A percentile compares a stretch with the other conserved stretches of the same genome.
These are phyloP conservation scores for Drosophila miranda DNA, from an alignment of 1,140 invertebrate species.

Conservation along the genomic window DNA sequence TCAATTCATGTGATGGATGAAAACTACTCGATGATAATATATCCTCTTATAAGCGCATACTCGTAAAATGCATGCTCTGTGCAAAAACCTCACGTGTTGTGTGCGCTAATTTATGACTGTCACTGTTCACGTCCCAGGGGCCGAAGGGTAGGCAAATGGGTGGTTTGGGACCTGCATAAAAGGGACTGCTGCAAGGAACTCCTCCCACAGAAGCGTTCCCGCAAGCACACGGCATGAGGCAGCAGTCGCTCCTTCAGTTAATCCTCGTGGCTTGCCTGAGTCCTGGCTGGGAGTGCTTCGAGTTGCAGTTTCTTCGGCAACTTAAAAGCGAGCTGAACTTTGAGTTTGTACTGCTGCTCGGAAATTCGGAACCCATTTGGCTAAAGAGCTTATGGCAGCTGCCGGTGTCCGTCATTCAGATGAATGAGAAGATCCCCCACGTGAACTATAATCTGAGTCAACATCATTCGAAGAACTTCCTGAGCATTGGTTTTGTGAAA, in stretches of 20 bases:
- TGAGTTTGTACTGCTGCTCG: constrained; percentile 37
- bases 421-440: constrained; percentile 2
- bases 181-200: neutral
- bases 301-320: constrained; percentile 16
- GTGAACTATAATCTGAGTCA: constrained; percentile 4
- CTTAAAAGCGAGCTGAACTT: constrained; percentile 27
- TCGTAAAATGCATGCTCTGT: neutral
- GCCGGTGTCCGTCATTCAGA: constrained; percentile 38
- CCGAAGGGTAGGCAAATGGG: neutral
- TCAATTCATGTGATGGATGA: neutral
- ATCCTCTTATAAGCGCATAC: neutral
- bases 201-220: no score
- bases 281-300: neutral
- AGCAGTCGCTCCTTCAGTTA: constrained; percentile 11
- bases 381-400: constrained; percentile 18
- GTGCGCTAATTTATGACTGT: constrained; percentile 13
- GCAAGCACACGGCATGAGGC: constrained; percentile 27
- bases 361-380: constrained; percentile 2
- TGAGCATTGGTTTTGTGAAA: constrained; percentile 38
- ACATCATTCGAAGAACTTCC: constrained; percentile 25
- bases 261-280: neutral
- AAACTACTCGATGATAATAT: neutral
- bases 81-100: constrained; percentile 12
- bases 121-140: neutral
- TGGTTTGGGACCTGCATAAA: constrained; percentile 23